phyloP scores from a whole-genome alignment of 2,113 vertebrate species.

The Syrmaticus mikado region DNA sequence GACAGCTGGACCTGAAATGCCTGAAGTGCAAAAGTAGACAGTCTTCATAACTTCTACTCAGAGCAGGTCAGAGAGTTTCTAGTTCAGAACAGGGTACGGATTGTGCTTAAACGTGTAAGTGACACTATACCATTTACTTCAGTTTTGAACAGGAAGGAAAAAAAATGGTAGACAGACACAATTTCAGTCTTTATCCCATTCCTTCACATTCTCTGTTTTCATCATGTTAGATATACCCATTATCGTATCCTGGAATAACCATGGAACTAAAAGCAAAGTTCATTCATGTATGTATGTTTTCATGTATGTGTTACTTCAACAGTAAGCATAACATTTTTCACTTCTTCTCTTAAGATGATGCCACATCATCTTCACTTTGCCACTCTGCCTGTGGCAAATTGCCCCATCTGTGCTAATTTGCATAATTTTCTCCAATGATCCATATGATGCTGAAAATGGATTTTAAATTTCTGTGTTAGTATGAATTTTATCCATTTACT shows the following conservation, averaged over 20 bases:
- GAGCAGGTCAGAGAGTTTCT: neutral
- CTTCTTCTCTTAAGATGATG: neutral
- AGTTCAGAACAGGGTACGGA: neutral
- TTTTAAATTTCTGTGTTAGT: neutral
- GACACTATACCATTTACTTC: neutral
- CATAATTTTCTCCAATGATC: neutral
- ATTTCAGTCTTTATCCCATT: neutral
- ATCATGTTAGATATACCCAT: neutral
- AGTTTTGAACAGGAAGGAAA: neutral
- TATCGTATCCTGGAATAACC: neutral
- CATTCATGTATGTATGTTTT: neutral
- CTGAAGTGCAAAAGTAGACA: neutral
- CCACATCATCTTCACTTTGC: no score
- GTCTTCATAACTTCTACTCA: neutral
- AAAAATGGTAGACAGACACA: neutral
- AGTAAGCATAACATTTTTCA: neutral
- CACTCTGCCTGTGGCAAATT: neutral
- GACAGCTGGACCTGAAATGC: neutral
- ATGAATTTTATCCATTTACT: neutral
- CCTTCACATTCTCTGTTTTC: neutral
- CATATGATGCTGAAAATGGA: accelerated
- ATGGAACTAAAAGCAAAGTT: neutral
- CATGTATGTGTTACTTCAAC: neutral
- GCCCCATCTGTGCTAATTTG: neutral
- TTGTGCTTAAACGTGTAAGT: neutral